These are phyloP conservation scores for Oligia strigilis DNA, from an alignment of 2,888 invertebrate genomes.

Conservation along the genomic window DNA sequence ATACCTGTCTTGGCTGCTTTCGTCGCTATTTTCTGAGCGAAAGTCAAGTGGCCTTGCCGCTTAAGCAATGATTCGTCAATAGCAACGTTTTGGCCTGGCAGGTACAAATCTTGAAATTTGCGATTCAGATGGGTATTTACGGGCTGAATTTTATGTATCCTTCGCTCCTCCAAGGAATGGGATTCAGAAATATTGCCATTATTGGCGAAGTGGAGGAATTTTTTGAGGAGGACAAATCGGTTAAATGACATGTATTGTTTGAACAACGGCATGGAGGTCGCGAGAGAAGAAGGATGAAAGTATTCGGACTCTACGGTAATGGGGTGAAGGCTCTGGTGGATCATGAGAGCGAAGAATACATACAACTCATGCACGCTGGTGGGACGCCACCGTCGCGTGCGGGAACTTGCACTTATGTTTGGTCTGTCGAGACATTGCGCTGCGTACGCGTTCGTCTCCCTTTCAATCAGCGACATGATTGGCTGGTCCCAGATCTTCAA, in stretches of 20 bases:
- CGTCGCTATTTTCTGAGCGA: background rate
- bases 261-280: too few species aligned
- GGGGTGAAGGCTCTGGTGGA: background rate
- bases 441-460: background rate
- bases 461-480: constrained; percentile 3
- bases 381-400: background rate
- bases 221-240: background rate
- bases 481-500: constrained; percentile 1
- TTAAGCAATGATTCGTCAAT: background rate
- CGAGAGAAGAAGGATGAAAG: background rate
- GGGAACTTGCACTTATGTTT: background rate
- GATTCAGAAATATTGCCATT: background rate
- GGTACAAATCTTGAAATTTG: background rate
- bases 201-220: background rate
- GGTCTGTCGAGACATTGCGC: background rate
- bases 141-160: background rate
- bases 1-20: background rate
- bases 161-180: background rate
- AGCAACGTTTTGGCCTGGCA: background rate
- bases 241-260: background rate
- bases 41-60: too few species aligned
- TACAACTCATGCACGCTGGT: background rate
- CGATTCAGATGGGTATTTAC: background rate
- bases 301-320: background rate
- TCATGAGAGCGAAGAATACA: background rate